Conservation (phyloP, 2,888 invertebrate species). For the Vanessa cardui region DNA sequence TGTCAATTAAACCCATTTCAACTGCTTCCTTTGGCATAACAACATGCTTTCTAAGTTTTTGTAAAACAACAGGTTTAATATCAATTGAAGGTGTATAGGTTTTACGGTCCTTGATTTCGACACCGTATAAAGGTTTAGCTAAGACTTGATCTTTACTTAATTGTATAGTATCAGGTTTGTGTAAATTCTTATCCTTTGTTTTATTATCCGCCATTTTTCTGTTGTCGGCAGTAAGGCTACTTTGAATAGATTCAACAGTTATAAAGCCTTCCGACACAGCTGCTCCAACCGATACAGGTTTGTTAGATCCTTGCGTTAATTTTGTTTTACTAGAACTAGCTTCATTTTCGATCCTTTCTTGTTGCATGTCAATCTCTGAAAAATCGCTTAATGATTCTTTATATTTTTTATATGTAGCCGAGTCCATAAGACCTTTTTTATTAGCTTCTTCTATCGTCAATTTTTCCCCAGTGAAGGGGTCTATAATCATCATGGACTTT, state of each 20-base stretch:
- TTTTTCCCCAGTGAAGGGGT: conserved; percentile 88
- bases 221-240: conserved; percentile 67
- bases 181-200: conserved; percentile 49
- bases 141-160: conserved; percentile 81
- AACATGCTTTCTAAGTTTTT: conserved; percentile 90
- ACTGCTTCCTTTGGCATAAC: conserved; percentile 90
- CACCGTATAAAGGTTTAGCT: conserved; percentile 86
- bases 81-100: conserved; percentile 80
- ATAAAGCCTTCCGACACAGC: conserved; percentile 82
- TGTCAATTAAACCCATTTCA: conserved; percentile 90
- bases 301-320: conserved; percentile 65
- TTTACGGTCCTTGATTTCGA: conserved; percentile 71
- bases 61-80: conserved; percentile 87
- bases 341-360: conserved; percentile 6
- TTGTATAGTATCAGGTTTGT: conserved; percentile 79
- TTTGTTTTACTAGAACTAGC: conserved; percentile 51
- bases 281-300: conserved; percentile 83
- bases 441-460: conserved; percentile 85
- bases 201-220: conserved; percentile 51
- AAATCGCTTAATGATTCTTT: conserved; percentile 8
- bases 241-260: conserved; percentile 79
- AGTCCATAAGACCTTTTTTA: conserved; percentile 81
- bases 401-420: conserved; percentile 46
- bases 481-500: conserved; percentile 49
- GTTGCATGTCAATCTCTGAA: neutral